Base-by-base conservation (phyloP, 2,888 invertebrate genomes). In the Dichetophora obliterata region DNA sequence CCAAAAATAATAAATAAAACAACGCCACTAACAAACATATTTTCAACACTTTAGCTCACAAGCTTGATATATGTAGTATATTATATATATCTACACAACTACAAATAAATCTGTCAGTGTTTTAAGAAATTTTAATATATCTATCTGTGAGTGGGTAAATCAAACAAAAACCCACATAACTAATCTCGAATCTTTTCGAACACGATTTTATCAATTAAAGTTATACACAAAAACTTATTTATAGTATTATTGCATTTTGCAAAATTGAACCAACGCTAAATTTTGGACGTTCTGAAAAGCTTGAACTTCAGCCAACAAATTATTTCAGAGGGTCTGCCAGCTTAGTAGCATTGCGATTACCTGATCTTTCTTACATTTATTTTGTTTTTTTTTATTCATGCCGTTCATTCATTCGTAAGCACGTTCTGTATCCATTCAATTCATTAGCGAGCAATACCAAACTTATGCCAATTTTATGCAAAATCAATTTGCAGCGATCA, bases 1-100 rank as follows among this genome's bases (percentile, higher is more conserved):
- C 57, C 37, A 68, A 76, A 72, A 59, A 76, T 43, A 52, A 63
- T 48, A 57, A 72, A 16, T 19, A 34, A 37, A 59, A 66, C 75
- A 75, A 52, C 52, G 5, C 16, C 52, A 54, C 24, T 19, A 37
- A 43, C 59, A 59, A 22, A 31, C 22, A 76, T 24, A 16, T 4
- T n/a, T 50, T 48, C 24, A 48, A 68, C 22, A 27, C 50, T 50
- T 48, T 68, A n/a, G 68, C 27, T 5, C 31, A 50, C 16, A 68
- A 66, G 24, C 24, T 22, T 11, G 16, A 59, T 27, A 50, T 43
- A 43, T 14, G 6, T 11, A 37, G 8, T 4, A 37, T n/a, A n/a
- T n/a, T n/a, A n/a, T n/a, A 11, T 6, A 43, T 11, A 43, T 43
- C 43, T 43, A 43, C 3, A 43, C 43, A 11, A 43, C 11, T 43